A percentile compares a stretch with the other conserved stretches of the same genome.
These are phyloP conservation scores for Leucophenga varia DNA, from an alignment of 1,140 invertebrate genomes.

Conservation along the genomic window DNA sequence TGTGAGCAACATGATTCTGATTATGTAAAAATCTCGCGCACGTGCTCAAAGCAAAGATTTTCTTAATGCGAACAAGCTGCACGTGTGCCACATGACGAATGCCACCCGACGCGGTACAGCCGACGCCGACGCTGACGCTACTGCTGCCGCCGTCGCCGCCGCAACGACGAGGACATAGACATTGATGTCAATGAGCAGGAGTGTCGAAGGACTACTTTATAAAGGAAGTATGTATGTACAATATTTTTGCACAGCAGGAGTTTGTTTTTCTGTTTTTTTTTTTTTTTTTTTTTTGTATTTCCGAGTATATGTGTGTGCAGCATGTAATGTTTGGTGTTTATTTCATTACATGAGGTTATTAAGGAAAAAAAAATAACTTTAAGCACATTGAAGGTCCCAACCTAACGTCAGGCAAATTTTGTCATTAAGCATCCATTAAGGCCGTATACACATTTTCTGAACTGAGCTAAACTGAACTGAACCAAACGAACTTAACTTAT, in stretches of 20 bases:
- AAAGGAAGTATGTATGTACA: no score
- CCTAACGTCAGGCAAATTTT: constrained; percentile 36
- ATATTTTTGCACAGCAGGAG: constrained; percentile 24
- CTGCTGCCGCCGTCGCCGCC: constrained; percentile 10
- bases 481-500: constrained; percentile 23
- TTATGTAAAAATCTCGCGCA: constrained; percentile 52
- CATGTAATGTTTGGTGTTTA: constrained; percentile 44
- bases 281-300: no score
- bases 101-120: background rate
- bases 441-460: constrained; percentile 26
- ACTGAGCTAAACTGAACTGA: no score
- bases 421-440: constrained; percentile 49
- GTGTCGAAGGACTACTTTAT: no score
- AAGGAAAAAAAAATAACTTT: constrained; percentile 31
- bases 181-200: no score
- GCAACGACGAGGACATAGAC: background rate
- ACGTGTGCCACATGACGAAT: constrained; percentile 33
- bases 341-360: constrained; percentile 54
- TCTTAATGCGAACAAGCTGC: constrained; percentile 46
- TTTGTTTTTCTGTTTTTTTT: no score
- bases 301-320: no score
- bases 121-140: constrained; percentile 10
- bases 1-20: constrained; percentile 34
- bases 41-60: constrained; percentile 53
- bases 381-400: background rate